Conservation (phyloP, 1,140 invertebrate genomes). For the Calephelis nemesis region DNA sequence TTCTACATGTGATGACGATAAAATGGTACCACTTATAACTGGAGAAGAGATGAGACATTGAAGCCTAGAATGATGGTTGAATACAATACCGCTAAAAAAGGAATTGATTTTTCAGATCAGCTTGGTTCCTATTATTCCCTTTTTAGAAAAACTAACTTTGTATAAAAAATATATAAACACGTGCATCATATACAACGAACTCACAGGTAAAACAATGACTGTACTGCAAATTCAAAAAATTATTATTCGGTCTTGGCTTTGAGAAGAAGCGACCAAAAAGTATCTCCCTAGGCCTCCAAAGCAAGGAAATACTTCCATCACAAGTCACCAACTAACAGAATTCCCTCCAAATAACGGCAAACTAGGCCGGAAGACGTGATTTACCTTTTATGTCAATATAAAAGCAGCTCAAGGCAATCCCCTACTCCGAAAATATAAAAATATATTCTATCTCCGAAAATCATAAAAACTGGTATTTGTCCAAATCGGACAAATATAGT, state of each 20-base stretch:
- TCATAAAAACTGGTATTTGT: too few species aligned
- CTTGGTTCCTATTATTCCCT: constrained; percentile 34
- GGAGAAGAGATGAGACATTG: constrained; percentile 20
- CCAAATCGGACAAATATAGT: too few species aligned
- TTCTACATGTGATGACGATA: constrained; percentile 29
- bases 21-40: constrained; percentile 14
- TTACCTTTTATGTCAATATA: constrained; percentile 11
- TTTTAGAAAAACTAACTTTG: constrained; percentile 27
- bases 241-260: constrained; percentile 12
- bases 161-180: constrained; percentile 27
- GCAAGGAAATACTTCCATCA: constrained; percentile 15
- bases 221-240: constrained; percentile 14
- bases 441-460: too few species aligned
- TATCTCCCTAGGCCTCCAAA: constrained; percentile 11
- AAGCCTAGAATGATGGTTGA: constrained; percentile 37
- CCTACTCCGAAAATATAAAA: constrained; percentile 9
- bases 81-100: constrained; percentile 38
- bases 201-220: constrained; percentile 4
- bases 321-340: constrained; percentile 17
- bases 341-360: not conserved
- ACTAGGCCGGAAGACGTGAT: not conserved
- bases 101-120: constrained; percentile 40
- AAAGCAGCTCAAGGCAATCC: constrained; percentile 22
- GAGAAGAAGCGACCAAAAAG: constrained; percentile 17
- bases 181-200: constrained; percentile 7